Conservation (phyloP, 1,140 invertebrate genomes). For the Diachasma alloeum region DNA sequence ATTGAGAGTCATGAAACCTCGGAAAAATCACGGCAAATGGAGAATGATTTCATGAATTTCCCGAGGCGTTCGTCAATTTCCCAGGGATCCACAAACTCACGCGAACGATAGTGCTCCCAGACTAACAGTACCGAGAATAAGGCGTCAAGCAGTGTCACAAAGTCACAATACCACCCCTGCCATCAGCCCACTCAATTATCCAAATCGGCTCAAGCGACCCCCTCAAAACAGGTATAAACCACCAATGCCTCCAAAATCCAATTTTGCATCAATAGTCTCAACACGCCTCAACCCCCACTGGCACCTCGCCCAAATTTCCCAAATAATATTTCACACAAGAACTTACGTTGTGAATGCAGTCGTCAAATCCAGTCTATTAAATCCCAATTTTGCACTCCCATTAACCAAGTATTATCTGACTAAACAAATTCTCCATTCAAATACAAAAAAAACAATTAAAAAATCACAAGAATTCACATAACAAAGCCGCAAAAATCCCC, state of each 20-base stretch:
- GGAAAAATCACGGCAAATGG: background rate
- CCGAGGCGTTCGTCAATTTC: no score
- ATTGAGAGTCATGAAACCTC: background rate
- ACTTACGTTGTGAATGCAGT: background rate
- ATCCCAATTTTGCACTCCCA: no score
- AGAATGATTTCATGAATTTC: background rate
- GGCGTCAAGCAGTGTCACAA: background rate
- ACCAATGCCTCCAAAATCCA: background rate
- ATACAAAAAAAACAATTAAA: background rate
- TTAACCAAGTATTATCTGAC: no score
- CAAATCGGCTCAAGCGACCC: background rate
- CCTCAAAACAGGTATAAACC: background rate
- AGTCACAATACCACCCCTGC: background rate
- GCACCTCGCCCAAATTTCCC: background rate
- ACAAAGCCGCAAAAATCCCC: no score
- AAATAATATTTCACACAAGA: background rate
- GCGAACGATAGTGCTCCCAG: no score
- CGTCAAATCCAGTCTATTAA: no score
- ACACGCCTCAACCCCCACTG: background rate
- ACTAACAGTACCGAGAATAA: background rate
- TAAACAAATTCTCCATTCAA: no score
- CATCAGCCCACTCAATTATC: background rate
- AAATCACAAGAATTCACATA: no score
- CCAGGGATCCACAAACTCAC: background rate
- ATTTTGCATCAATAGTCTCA: constrained; percentile 7